Conservation (phyloP, 2,113 vertebrate species). For the western clawed frog (Xenopus tropicalis) region UCB_Xtro_10.0 CM004446.2:125683501-125684000, state of each 20-base stretch:
- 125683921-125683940: slow-evolving; percentile 3
- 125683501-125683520: too few species aligned
- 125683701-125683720: neutral
- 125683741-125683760: neutral
- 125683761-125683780: neutral
- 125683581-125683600: too few species aligned
- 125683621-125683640: too few species aligned
- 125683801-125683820: slow-evolving; percentile 6
- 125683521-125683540: too few species aligned
- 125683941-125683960: slow-evolving; percentile 12
- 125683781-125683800: neutral
- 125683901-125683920: neutral
- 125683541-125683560: too few species aligned
- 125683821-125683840: slow-evolving; percentile 2
- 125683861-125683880: neutral
- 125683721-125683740: slow-evolving; percentile 13
- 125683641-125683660: too few species aligned
- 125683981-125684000: slow-evolving; percentile 7
- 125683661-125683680: too few species aligned
- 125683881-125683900: neutral
- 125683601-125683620: too few species aligned
- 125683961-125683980: slow-evolving; percentile 5
- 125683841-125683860: neutral
- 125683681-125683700: neutral
- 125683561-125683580: too few species aligned